A percentile compares a stretch with the other conserved stretches of the same genome.
These are phyloP conservation scores for Archilochus colubris DNA, from an alignment of 2,113 vertebrate genomes.

Conservation along the genomic window DNA sequence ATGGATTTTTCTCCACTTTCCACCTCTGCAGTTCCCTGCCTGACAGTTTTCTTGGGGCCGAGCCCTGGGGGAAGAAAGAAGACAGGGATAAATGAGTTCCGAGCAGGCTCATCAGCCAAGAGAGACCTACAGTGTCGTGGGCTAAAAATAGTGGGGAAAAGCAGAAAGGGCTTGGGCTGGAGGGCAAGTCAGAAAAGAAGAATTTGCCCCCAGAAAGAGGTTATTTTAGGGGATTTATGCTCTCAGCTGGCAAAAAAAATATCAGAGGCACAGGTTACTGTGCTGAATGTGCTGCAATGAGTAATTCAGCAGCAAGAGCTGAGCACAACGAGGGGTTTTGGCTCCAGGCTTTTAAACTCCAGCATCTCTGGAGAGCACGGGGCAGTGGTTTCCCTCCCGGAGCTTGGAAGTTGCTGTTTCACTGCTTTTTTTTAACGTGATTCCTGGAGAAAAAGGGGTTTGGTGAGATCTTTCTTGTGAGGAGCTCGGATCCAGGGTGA, in stretches of 20 bases:
- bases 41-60: not conserved
- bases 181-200: constrained; percentile 54
- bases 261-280: constrained; percentile 32
- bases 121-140: constrained; percentile 50
- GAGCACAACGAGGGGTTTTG: not conserved
- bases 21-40: not conserved
- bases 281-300: not conserved
- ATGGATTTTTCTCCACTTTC: not conserved
- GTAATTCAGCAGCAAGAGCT: not conserved
- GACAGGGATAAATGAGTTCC: constrained; percentile 18
- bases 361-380: not conserved
- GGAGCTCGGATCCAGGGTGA: accelerated
- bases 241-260: constrained; percentile 2
- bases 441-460: not conserved
- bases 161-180: not conserved
- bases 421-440: accelerated
- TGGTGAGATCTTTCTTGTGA: not conserved
- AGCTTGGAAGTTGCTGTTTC: not conserved
- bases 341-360: not conserved
- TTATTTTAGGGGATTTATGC: constrained; percentile 59
- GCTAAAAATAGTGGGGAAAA: constrained; percentile 65
- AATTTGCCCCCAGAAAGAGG: constrained; percentile 55
- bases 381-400: not conserved
- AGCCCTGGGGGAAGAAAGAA: not conserved
- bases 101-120: constrained; percentile 51